These are phyloP conservation scores for Fistularia tabacaria DNA, from an alignment of 2,797 vertebrate genomes.

Conservation along the genomic window DNA sequence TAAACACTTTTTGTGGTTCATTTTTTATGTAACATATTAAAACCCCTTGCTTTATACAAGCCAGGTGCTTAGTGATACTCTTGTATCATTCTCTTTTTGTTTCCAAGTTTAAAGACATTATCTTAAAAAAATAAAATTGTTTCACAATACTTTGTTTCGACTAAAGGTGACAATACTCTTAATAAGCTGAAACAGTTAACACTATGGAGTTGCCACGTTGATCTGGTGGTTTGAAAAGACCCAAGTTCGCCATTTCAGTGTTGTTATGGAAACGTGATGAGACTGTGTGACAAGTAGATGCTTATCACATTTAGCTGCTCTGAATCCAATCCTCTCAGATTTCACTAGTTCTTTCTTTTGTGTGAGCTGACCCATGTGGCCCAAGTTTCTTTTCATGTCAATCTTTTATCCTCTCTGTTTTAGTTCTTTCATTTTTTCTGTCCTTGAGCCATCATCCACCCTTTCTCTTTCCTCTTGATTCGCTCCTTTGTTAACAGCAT, in stretches of 20 bases:
- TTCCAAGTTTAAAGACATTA: too few species aligned
- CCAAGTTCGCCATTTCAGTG: constrained; percentile 60
- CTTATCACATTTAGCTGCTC: constrained; percentile 50
- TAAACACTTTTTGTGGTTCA: too few species aligned
- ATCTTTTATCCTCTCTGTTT: constrained; percentile 1
- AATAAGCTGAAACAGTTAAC: neutral
- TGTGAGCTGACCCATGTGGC: constrained; percentile 32
- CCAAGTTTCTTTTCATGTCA: constrained; percentile 23
- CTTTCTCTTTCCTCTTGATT: neutral
- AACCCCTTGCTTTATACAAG: too few species aligned
- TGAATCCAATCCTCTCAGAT: constrained; percentile 35
- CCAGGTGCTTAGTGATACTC: too few species aligned
- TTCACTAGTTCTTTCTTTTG: constrained; percentile 51
- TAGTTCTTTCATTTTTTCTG: neutral
- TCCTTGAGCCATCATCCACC: neutral
- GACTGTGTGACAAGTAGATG: constrained; percentile 54
- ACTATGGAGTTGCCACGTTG: constrained; percentile 28
- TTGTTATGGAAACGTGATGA: constrained; percentile 77
- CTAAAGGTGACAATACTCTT: neutral
- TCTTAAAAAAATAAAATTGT: too few species aligned
- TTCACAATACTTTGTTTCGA: too few species aligned
- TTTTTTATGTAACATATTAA: too few species aligned
- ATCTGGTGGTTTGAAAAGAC: constrained; percentile 41
- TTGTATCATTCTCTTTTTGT: too few species aligned
- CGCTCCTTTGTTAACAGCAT: constrained; percentile 6